These are phyloP conservation scores for Fragum whitleyi DNA, from an alignment of 2,888 invertebrate genomes.

Conservation along the genomic window DNA sequence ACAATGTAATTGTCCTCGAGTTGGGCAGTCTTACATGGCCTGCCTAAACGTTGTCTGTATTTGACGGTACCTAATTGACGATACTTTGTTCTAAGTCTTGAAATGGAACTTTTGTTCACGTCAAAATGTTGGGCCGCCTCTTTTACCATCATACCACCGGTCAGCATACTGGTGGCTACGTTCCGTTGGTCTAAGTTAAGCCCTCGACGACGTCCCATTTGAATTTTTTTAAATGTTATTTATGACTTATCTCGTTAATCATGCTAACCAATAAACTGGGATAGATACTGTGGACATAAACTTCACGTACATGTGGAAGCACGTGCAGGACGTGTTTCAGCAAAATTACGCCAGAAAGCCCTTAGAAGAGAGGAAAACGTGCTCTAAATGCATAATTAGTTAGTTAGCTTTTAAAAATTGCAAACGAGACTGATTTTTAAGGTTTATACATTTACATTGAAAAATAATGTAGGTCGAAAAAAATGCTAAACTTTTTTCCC, in stretches of 20 bases:
- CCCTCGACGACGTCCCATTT: constrained; percentile 33
- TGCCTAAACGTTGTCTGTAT: constrained; percentile 34
- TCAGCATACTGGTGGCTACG: constrained; percentile 21
- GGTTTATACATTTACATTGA: not conserved
- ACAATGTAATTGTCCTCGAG: constrained; percentile 26
- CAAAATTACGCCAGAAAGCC: not conserved
- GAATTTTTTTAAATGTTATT: not conserved
- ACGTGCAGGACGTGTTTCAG: not conserved
- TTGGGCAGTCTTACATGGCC: no score
- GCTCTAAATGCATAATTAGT: not conserved
- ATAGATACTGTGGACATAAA: not conserved
- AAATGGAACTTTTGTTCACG: constrained; percentile 15
- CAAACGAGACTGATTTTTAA: constrained; percentile 4
- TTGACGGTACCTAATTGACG: constrained; percentile 24
- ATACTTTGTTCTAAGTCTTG: constrained; percentile 10
- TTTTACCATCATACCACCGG: not conserved
- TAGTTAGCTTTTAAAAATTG: constrained; percentile 4
- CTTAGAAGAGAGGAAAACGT: not conserved
- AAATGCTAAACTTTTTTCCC: no score
- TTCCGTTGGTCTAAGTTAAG: constrained; percentile 25
- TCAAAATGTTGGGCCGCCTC: constrained; percentile 21
- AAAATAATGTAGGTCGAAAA: not conserved
- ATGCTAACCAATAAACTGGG: not conserved
- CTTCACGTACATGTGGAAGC: constrained; percentile 1
- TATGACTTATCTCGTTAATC: not conserved